These are phyloP conservation scores for Trachemys scripta DNA, from an alignment of 2,113 vertebrate species.

Conservation along the genomic window DNA sequence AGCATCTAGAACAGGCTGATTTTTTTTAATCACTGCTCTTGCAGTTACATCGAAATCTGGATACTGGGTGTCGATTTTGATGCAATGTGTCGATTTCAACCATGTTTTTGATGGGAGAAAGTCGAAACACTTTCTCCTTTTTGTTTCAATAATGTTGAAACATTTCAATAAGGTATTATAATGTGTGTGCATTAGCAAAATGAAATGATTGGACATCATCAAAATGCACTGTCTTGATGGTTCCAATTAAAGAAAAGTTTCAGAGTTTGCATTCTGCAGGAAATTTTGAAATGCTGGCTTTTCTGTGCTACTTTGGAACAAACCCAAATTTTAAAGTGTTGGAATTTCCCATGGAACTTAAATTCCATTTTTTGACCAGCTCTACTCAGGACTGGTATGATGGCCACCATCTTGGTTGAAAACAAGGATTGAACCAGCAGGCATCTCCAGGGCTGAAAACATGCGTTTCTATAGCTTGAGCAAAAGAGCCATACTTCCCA, in stretches of 20 bases:
- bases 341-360: background rate
- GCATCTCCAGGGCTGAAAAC: background rate
- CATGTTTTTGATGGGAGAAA: background rate
- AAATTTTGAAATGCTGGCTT: background rate
- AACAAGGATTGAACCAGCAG: background rate
- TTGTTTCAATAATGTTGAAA: slow-evolving; percentile 13
- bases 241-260: background rate
- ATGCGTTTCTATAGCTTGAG: background rate
- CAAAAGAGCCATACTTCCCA: background rate
- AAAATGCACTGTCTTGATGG: background rate
- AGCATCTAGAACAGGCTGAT: no score
- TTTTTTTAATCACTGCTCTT: no score
- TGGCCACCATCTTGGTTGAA: background rate
- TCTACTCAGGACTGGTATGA: background rate
- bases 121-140: background rate
- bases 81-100: no score
- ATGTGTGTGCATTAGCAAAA: slow-evolving; percentile 25
- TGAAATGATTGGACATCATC: background rate
- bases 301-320: background rate
- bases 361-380: background rate
- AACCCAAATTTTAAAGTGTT: background rate
- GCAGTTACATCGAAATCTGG: no score
- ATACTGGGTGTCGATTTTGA: no score
- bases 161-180: background rate
- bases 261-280: background rate